A percentile compares a stretch with the other conserved stretches of the same genome.
phyloP scores from a whole-genome alignment of 1,140 invertebrate genomes.

The Drosophila melanica region DNA sequence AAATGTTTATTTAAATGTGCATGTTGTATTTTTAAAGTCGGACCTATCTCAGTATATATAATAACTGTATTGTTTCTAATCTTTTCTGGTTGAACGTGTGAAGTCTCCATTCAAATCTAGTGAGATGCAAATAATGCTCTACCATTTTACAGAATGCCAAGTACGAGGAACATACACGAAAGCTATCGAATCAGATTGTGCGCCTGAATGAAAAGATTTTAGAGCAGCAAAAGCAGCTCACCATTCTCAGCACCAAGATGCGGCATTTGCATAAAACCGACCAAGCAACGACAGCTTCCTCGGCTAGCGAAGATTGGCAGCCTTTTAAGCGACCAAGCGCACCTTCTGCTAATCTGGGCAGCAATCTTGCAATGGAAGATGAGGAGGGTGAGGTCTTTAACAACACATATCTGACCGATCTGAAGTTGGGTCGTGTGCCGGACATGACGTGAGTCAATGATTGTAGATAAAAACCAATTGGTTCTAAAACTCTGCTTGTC shows the following conservation, averaged over 20 bases:
- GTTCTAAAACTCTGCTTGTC: neutral
- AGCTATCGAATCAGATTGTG: conserved; percentile 77
- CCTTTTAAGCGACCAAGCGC: conserved; percentile 59
- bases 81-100: too few species aligned
- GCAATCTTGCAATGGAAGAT: conserved; percentile 90
- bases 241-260: conserved; percentile 70
- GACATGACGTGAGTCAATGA: conserved; percentile 59
- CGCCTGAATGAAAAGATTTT: conserved; percentile 75
- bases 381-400: conserved; percentile 93
- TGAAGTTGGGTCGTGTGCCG: conserved; percentile 84
- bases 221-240: conserved; percentile 74
- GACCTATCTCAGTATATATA: too few species aligned
- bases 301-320: conserved; percentile 39
- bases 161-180: conserved; percentile 76
- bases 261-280: conserved; percentile 55
- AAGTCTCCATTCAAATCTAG: neutral
- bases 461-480: neutral
- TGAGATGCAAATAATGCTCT: neutral
- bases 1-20: too few species aligned
- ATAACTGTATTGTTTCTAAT: too few species aligned
- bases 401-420: conserved; percentile 89
- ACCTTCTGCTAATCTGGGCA: conserved; percentile 56
- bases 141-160: conserved; percentile 56
- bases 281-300: neutral
- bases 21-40: too few species aligned